Conservation (phyloP, 2,797 vertebrate genomes). For the Microctenopoma steveboyesi region DNA sequence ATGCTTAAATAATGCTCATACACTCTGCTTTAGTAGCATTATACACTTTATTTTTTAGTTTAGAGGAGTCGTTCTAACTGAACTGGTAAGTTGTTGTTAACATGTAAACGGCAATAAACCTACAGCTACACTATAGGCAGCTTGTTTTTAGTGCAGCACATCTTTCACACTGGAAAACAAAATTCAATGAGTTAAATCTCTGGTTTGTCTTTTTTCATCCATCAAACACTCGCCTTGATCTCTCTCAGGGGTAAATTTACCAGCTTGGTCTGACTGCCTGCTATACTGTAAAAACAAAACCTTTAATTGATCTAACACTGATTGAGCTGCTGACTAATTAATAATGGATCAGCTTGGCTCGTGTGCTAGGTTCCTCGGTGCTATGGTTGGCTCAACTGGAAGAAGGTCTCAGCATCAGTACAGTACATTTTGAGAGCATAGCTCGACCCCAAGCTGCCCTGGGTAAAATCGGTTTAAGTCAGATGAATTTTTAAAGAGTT, state of each 20-base stretch:
- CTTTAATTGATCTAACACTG: slow-evolving; percentile 87
- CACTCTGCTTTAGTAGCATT: background rate
- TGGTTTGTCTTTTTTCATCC: slow-evolving; percentile 1
- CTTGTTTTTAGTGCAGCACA: slow-evolving; percentile 6
- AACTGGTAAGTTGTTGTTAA: background rate
- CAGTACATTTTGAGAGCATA: slow-evolving; percentile 16
- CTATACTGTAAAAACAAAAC: slow-evolving; percentile 85
- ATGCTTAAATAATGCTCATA: background rate
- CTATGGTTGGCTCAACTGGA: slow-evolving; percentile 67
- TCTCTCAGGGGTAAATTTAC: slow-evolving; percentile 85
- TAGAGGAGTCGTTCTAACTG: background rate
- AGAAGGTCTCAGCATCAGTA: slow-evolving; percentile 76
- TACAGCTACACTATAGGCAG: slow-evolving; percentile 3
- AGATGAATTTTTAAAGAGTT: background rate
- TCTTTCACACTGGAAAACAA: slow-evolving; percentile 6
- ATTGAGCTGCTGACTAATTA: slow-evolving; percentile 88
- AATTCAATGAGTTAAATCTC: background rate
- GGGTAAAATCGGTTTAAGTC: background rate
- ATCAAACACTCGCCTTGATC: slow-evolving; percentile 74
- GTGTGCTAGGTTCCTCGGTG: slow-evolving; percentile 57
- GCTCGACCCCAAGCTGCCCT: background rate
- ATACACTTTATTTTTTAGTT: background rate
- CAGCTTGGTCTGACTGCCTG: slow-evolving; percentile 69
- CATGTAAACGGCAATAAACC: slow-evolving; percentile 71
- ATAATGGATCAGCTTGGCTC: slow-evolving; percentile 89